Conservation (phyloP, 2,888 invertebrate species). For the Platynereis dumerilii region DNA sequence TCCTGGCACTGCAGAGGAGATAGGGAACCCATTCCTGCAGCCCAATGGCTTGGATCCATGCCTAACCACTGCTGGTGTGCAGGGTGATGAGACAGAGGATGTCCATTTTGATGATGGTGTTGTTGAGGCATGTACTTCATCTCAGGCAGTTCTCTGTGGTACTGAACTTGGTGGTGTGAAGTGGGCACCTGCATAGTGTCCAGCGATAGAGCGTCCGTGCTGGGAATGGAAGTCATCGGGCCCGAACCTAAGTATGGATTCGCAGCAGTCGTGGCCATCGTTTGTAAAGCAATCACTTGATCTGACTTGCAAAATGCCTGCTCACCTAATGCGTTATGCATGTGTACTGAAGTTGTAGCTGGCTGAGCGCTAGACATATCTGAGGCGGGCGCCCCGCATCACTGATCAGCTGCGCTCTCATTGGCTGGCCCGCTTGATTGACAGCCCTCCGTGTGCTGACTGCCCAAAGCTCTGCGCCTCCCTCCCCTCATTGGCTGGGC, state of each 20-base stretch:
- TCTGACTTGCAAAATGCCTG: conserved; percentile 52
- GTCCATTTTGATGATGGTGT: conserved; percentile 29
- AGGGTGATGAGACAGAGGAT: conserved; percentile 25
- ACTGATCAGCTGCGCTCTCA: conserved; percentile 35
- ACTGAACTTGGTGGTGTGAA: conserved; percentile 48
- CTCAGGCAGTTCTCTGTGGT: conserved; percentile 69
- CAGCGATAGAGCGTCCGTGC: conserved; percentile 66
- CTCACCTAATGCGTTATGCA: conserved; percentile 69
- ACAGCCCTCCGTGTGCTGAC: conserved; percentile 37
- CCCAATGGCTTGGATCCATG: conserved; percentile 20
- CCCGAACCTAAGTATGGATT: conserved; percentile 80
- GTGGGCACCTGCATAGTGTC: conserved; percentile 56
- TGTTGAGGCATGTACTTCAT: conserved; percentile 69
- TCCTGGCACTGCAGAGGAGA: conserved; percentile 66
- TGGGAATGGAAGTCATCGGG: conserved; percentile 76
- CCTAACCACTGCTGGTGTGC: conserved; percentile 32
- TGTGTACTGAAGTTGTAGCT: conserved; percentile 58
- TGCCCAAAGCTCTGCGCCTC: neutral
- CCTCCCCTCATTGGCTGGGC: conserved; percentile 34
- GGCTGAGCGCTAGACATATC: conserved; percentile 47
- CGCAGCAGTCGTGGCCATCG: conserved; percentile 87
- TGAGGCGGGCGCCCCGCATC: conserved; percentile 12
- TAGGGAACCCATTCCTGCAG: conserved; percentile 17
- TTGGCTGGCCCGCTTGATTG: conserved; percentile 51
- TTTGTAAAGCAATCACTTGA: conserved; percentile 38